Evolutionary conservation across 1,140 invertebrate species (phyloP), one percentile per base, ranked within the genome.

Genomic region (Pogonognathellus flavescens): DNA sequence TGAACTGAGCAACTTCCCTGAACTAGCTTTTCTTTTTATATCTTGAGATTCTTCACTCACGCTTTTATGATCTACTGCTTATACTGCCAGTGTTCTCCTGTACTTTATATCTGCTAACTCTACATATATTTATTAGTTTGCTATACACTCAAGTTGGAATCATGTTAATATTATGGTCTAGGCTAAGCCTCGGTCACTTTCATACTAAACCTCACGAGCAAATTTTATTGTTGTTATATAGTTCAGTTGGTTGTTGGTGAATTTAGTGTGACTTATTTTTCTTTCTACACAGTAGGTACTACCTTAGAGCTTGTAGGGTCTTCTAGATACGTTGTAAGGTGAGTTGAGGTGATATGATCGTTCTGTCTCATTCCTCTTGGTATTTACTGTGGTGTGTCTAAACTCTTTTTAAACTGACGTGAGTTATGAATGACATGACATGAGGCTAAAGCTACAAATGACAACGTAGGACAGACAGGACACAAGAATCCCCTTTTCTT

Each of bases 1-100:
- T 76, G 70, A 76, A 16, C 41, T 50, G 70, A 76, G 70, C 41
- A 50, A 76, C 70, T 76, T 76, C 70, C 70, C 70, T 76, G 70
- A 76, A 76, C 70, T 76, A 25, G 25, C 70, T 76, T 76, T 76
- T 76, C 70, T 76, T 76, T 76, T 76, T 76, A 76, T 76, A 76
- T 76, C 70, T 76, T 41, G 70, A 31, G 70, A 76, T 76, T 76
- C 70, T 76, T 50, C n/a, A 76, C 70, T 76, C 70, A 76, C 31
- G 70, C 70, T 76, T 76, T 76, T 76, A 76, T 66, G 25, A 66
- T 31, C 20, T 13, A 25, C 22, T n/a, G n/a, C n/a, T n/a, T n/a
- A 41, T 6, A 41, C n/a, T n/a, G n/a, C n/a, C 31, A 41, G 31
- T 41, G 31, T 41, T 41, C 31, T 41, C 1, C 6, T 3, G 2